Conservation (phyloP, 2,888 invertebrate genomes). For the Mythimna vitellina region DNA sequence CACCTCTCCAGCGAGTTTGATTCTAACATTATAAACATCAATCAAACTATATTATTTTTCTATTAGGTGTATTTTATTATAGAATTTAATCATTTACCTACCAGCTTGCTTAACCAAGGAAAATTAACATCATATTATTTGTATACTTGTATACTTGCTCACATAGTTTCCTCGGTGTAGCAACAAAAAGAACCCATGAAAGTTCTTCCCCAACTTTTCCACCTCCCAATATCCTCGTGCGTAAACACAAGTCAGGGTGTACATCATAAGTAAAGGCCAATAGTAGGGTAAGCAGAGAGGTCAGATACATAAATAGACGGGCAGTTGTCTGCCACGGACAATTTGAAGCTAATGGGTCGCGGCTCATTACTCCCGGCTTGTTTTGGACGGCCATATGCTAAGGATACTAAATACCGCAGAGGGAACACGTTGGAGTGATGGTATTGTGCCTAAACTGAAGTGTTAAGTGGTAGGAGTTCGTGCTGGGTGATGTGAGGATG, state of each 20-base stretch:
- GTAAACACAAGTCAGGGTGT: slow-evolving; percentile 57
- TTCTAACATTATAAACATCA: no score
- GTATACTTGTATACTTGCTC: not conserved
- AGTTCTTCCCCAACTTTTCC: slow-evolving; percentile 25
- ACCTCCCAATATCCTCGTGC: slow-evolving; percentile 5
- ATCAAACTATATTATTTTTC: no score
- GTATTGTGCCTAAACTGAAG: slow-evolving; percentile 10
- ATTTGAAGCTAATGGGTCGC: slow-evolving; percentile 81
- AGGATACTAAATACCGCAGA: slow-evolving; percentile 57
- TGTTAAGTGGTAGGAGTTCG: not conserved
- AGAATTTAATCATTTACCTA: not conserved
- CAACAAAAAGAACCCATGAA: not conserved
- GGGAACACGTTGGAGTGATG: not conserved
- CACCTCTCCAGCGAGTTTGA: no score
- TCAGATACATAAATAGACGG: slow-evolving; percentile 71
- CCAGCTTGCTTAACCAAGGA: not conserved
- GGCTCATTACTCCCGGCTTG: slow-evolving; percentile 76
- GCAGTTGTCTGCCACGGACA: slow-evolving; percentile 77
- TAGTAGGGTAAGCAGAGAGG: slow-evolving; percentile 61
- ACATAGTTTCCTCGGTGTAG: not conserved
- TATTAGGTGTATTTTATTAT: not conserved
- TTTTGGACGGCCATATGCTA: slow-evolving; percentile 65
- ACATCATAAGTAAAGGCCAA: slow-evolving; percentile 62
- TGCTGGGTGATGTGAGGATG: not conserved
- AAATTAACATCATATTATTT: not conserved